Base-by-base conservation (phyloP, 2,888 invertebrate genomes). In the Nephrotoma guestfalica region DNA sequence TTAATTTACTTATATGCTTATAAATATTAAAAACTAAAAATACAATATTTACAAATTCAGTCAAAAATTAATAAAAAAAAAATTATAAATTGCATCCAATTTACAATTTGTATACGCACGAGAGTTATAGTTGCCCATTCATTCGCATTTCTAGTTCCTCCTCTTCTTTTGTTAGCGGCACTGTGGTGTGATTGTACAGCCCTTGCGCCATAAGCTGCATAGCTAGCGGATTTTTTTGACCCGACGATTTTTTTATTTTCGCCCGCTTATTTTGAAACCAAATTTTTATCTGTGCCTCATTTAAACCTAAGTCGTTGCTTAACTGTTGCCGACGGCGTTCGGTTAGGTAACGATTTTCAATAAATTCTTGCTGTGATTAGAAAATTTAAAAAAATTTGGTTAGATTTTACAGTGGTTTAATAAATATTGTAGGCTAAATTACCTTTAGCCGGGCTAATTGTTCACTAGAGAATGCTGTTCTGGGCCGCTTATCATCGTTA, bases 241-340 rank as follows among this genome's bases (percentile, higher is more conserved):
- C 97, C 0, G 94, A 94, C 0, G 97, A 94, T 91, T 98, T 98
- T 93, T 99, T 99, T 91, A 98, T 96, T 92, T 98, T 98, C 88
- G 99, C 99, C 15, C 98, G 93, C 91, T 98, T 98, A 92, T 98
- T 98, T 93, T 98, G 97, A 93, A 98, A 97, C 98, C 97, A 98
- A 91, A 98, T 98, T 93, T 98, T 98, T 91, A 97, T 99, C 92
- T 99, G 99, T 0, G 98, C 97, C 91, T 99, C 99, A 89, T 98
- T 98, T 87, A 99, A 93, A 0, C 97, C 96, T 87, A 99, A 93
- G 89, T 98, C 98, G 4, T 95, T 93, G n/a, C 98, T 98, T 88
- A 99, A 92, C 88, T 97, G 95, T 91, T 97, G 97, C 84, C 99
- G 93, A 88, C 98, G 93, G 87, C 96, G 94, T 91, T 99, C 99